Evolutionary conservation across 2,888 invertebrate species (phyloP).

Genomic region (Cristatella mucedo): DNA sequence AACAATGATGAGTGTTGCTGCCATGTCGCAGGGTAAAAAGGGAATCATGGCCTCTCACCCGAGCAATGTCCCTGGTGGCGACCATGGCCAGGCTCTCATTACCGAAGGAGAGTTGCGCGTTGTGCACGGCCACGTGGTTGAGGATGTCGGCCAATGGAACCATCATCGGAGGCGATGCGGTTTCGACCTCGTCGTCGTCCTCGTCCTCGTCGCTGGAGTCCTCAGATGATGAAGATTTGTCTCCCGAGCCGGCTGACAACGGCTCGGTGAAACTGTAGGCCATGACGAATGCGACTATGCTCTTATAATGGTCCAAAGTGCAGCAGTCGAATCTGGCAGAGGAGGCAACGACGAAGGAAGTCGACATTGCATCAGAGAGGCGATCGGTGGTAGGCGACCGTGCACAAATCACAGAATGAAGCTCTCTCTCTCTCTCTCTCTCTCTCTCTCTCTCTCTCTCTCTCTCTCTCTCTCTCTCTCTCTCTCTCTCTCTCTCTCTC

Average conservation of each 20-base stretch:
- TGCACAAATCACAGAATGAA: too few relatives aligned
- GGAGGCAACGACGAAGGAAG: too few relatives aligned
- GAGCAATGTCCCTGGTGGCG: constrained; percentile 21
- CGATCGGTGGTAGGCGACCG: too few relatives aligned
- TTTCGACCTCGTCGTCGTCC: constrained; percentile 15
- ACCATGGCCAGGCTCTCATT: constrained; percentile 30
- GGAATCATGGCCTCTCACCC: too few relatives aligned
- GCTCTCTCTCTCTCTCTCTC: too few relatives aligned
- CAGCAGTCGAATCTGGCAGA: constrained; percentile 13
- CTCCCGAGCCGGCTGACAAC: constrained; percentile 1
- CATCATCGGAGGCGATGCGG: constrained; percentile 29
- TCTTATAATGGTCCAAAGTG: constrained; percentile 29
- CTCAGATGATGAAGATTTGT: background rate
- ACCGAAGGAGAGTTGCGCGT: constrained; percentile 32
- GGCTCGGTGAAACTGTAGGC: constrained; percentile 40
- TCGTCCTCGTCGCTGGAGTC: constrained; percentile 15
- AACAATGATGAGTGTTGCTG: background rate
- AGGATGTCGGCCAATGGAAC: constrained; percentile 38
- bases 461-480: too few relatives aligned
- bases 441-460: too few relatives aligned
- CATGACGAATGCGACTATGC: constrained; percentile 38
- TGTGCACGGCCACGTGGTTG: constrained; percentile 34
- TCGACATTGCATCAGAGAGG: constrained; percentile 4
- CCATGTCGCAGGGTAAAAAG: too few relatives aligned
- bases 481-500: too few relatives aligned